Base-by-base conservation (phyloP, 2,797 vertebrate species). In the Ctenopoma multispine region DNA sequence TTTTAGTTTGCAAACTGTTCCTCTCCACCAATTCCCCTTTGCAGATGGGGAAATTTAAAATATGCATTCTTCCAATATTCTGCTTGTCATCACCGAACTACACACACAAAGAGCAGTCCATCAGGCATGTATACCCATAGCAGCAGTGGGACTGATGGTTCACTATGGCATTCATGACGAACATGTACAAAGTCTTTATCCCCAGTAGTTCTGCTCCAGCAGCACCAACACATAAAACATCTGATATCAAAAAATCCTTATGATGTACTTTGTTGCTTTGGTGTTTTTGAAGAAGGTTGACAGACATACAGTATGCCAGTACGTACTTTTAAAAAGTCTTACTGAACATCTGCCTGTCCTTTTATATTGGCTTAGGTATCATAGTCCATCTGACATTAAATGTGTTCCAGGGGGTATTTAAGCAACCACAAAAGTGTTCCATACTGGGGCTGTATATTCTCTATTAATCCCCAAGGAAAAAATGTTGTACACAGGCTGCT, bases 11-110 rank as follows among this genome's bases (percentile, higher is more conserved):
- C 68, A 68, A 75, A 51, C 57, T 61, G 49, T 20, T 58, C 27
- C 46, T 66, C 69, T 47, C 53, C 61, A 72, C 18, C 57, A 62
- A 44, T 46, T 70, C 44, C 55, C 59, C 70, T 61, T 44, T 65
- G 44, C 68, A 73, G 62, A 58, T 47, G 13, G 38, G 24, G n/a
- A 23, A 8, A 74, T 75, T 69, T 72, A 21, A 81, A 69, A 69
- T 65, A 69, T 76, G 59, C 54, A 48, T 78, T 58, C 48, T 23
- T 62, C 55, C 62, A 71, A 67, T 61, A 70, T 50, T 66, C 56
- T 60, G 36, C 68, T 72, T 74, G 60, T 61, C 44, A 63, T 72
- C 71, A 72, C 41, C 15, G 41, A 56, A 12, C 2, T 47, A 54
- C 54, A 36, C 23, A 55, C 4, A 47, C 24, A 70, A 23, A 38